phyloP scores from a whole-genome alignment of 1,140 invertebrate species.

The Oryzaephilus surinamensis region DNA sequence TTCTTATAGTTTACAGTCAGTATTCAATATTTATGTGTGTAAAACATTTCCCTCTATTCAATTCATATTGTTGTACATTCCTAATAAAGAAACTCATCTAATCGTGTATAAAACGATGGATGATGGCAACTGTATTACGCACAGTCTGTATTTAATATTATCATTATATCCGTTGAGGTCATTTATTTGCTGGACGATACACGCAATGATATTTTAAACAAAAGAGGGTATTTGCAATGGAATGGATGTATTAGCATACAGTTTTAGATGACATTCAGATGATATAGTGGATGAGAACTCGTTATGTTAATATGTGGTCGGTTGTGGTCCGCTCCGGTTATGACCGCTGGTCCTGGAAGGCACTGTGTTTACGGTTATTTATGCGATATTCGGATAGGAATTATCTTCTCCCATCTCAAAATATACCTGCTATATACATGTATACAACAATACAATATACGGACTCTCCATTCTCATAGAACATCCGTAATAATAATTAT shows the following conservation, averaged over 20 bases:
- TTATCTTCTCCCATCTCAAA: constrained; percentile 24
- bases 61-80: no score
- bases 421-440: no score
- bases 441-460: neutral
- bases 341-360: constrained; percentile 25
- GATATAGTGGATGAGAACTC: constrained; percentile 34
- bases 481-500: neutral
- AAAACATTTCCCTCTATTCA: no score
- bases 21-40: no score
- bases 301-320: constrained; percentile 34
- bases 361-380: constrained; percentile 32
- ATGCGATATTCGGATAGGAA: constrained; percentile 30
- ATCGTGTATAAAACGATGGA: neutral
- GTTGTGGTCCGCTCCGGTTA: constrained; percentile 16
- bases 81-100: no score
- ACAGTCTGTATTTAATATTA: constrained; percentile 19
- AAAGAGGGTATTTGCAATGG: constrained; percentile 32
- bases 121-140: constrained; percentile 18
- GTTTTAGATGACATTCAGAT: constrained; percentile 37
- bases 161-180: constrained; percentile 17
- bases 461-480: neutral
- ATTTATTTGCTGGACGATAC: constrained; percentile 24
- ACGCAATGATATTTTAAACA: constrained; percentile 24
- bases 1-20: no score
- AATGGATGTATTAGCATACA: constrained; percentile 35